These are phyloP conservation scores for Apodemus agrarius DNA, from an alignment of 2,797 vertebrate genomes.

Conservation along the genomic window DNA sequence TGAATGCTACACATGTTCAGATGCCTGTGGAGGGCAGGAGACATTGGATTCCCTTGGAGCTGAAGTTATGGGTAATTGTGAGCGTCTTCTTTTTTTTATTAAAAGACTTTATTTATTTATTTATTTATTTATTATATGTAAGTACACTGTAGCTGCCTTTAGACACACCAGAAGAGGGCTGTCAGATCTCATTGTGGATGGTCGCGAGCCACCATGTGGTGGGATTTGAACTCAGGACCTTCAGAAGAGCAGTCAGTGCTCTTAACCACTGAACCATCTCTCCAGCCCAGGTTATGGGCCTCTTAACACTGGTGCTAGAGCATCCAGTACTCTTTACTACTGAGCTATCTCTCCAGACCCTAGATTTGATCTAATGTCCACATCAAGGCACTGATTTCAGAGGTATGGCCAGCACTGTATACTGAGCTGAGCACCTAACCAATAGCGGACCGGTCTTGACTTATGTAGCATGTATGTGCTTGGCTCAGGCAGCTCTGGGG, in stretches of 20 bases:
- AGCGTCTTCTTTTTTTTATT: not conserved
- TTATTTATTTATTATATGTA: no score
- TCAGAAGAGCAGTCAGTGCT: no score
- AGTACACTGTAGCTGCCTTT: no score
- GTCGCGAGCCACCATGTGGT: no score
- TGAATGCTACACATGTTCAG: not conserved
- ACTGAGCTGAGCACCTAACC: not conserved
- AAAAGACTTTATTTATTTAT: no score
- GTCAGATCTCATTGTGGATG: no score
- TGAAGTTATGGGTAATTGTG: not conserved
- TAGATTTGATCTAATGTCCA: not conserved
- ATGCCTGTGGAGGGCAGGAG: not conserved
- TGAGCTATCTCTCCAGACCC: not conserved
- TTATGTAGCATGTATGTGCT: not conserved
- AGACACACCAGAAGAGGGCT: no score
- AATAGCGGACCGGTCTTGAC: not conserved
- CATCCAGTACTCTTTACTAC: not conserved
- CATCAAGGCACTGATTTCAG: not conserved
- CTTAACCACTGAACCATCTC: no score
- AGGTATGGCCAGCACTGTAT: not conserved
- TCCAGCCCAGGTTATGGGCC: not conserved
- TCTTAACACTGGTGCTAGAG: not conserved
- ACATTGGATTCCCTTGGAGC: not conserved
- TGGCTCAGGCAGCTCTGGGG: rapidly evolving
- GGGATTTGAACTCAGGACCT: no score